Conservation (phyloP, 2,797 vertebrate genomes). For the Pantherophis vulpinus region DNA sequence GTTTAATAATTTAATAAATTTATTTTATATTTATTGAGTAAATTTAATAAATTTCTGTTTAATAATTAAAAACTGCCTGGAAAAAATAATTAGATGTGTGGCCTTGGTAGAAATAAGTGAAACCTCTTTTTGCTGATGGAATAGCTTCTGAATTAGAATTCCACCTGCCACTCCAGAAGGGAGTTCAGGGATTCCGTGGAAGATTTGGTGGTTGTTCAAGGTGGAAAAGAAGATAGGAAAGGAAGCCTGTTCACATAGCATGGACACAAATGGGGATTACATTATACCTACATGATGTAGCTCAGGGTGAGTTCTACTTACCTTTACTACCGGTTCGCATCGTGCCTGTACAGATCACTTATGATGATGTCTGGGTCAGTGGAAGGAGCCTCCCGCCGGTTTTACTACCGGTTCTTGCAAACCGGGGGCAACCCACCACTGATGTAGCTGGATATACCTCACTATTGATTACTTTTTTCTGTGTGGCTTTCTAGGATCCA, state of each 20-base stretch:
- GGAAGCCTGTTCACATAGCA: neutral
- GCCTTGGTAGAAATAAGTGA: neutral
- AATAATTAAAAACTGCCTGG: neutral
- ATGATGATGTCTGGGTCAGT: too few relatives aligned
- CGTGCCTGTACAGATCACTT: too few relatives aligned
- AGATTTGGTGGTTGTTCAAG: neutral
- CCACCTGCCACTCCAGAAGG: neutral
- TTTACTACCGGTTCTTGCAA: too few relatives aligned
- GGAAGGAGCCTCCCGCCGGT: too few relatives aligned
- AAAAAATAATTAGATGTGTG: neutral
- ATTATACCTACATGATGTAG: neutral
- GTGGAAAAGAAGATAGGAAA: neutral
- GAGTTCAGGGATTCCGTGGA: neutral
- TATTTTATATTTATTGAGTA: neutral
- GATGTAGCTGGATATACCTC: neutral
- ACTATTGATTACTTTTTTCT: conserved; percentile 6
- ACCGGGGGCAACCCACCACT: too few relatives aligned
- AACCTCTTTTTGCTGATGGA: neutral
- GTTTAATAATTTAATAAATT: neutral
- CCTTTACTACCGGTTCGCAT: too few relatives aligned
- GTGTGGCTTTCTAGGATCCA: conserved; percentile 75
- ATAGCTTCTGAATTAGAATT: neutral
- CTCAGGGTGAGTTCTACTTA: too few relatives aligned
- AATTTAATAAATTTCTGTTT: neutral
- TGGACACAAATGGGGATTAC: neutral